Evolutionary conservation across 2,113 vertebrate species (phyloP).

Genomic region (Corythaixoides concolor): DNA sequence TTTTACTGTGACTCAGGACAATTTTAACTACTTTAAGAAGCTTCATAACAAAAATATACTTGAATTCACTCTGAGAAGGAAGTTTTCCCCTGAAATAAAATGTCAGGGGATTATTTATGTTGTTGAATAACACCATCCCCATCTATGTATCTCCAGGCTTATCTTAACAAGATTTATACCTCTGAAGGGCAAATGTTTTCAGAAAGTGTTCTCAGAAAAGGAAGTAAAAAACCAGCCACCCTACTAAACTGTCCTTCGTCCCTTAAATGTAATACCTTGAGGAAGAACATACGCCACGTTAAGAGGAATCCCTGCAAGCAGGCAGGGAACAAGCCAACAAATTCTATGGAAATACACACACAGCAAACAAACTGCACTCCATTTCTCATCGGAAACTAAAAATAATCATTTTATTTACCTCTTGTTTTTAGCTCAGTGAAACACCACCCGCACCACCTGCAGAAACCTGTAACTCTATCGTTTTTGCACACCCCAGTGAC

Average conservation of each 20-base stretch:
- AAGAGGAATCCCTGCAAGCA: not conserved
- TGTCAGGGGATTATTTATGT: not conserved
- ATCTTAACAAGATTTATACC: not conserved
- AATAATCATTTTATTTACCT: not conserved
- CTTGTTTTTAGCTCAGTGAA: not conserved
- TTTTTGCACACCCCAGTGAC: rapidly evolving
- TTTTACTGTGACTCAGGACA: not conserved
- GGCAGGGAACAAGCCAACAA: not conserved
- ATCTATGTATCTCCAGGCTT: not conserved
- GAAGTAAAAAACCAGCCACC: not conserved
- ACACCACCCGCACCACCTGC: not conserved
- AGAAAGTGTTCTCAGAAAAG: not conserved
- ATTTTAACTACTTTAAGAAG: not conserved
- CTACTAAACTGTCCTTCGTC: not conserved
- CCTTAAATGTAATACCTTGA: not conserved
- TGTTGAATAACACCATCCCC: not conserved
- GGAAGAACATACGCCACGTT: rapidly evolving
- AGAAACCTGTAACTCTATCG: rapidly evolving
- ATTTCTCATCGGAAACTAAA: not conserved
- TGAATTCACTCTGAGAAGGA: not conserved
- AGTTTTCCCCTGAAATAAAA: not conserved
- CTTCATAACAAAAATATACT: not conserved
- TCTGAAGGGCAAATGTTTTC: not conserved
- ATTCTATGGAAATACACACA: no score
- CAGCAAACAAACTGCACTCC: not conserved